Conservation (phyloP, 2,797 vertebrate species). For the Sardinella longiceps region DNA sequence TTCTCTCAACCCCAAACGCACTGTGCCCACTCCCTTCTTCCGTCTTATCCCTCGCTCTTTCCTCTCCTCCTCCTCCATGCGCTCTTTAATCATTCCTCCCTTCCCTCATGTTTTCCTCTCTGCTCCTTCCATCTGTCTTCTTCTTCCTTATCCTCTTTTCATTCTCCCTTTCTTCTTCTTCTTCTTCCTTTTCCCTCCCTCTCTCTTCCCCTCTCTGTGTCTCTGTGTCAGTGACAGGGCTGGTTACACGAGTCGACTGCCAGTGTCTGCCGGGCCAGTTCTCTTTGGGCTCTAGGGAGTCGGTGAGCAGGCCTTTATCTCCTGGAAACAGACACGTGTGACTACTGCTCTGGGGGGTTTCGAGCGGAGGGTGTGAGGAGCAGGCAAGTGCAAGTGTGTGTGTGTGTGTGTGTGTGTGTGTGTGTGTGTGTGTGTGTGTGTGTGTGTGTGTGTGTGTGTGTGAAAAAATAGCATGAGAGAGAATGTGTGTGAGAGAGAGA, state of each 20-base stretch:
- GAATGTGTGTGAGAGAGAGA: neutral
- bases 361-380: constrained; percentile 49
- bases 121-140: neutral
- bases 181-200: neutral
- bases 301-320: constrained; percentile 77
- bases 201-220: constrained; percentile 31
- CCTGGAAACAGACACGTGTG: constrained; percentile 73
- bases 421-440: constrained; percentile 10
- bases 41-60: neutral
- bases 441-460: constrained; percentile 8
- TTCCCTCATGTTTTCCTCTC: neutral
- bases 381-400: constrained; percentile 52
- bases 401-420: constrained; percentile 31
- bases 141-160: neutral
- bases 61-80: neutral
- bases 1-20: neutral
- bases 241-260: constrained; percentile 68
- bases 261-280: constrained; percentile 67
- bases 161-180: neutral
- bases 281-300: constrained; percentile 67
- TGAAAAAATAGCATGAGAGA: neutral
- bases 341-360: constrained; percentile 68
- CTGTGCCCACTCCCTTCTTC: neutral
- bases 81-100: neutral
- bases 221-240: constrained; percentile 67